phyloP scores from a whole-genome alignment of 2,888 invertebrate genomes.

The Campoplex capitator region DNA sequence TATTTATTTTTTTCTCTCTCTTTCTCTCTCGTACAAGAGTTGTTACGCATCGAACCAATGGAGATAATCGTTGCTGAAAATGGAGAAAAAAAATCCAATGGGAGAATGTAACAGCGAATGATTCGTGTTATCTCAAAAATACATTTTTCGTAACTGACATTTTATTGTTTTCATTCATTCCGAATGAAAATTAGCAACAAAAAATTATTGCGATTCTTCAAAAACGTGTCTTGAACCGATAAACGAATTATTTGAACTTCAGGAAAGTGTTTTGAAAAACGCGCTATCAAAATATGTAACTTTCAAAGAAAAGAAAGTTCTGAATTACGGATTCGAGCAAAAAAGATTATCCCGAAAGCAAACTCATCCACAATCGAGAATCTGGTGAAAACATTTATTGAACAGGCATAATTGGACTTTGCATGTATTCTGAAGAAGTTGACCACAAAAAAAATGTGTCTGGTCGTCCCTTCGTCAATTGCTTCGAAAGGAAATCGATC shows the following conservation, averaged over 20 bases:
- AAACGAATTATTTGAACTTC: no score
- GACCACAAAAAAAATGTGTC: slow-evolving; percentile 3
- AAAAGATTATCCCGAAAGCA: background rate
- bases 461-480: slow-evolving; percentile 8
- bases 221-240: background rate
- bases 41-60: background rate
- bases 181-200: no score
- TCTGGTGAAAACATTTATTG: background rate
- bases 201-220: no score
- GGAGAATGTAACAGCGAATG: background rate
- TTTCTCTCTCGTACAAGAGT: background rate
- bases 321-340: background rate
- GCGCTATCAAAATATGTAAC: background rate
- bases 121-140: background rate
- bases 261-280: background rate
- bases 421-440: slow-evolving; percentile 16
- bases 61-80: background rate
- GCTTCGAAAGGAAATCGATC: slow-evolving; percentile 51
- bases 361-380: background rate
- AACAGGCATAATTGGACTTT: slow-evolving; percentile 29
- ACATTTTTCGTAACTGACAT: background rate
- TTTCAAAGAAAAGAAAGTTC: background rate
- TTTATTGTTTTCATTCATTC: background rate
- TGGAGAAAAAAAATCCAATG: background rate
- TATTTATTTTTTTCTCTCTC: background rate